Evolutionary conservation across 1,140 invertebrate genomes (phyloP), one percentile per base, ranked within the genome.

Genomic region (Odontomachus brunneus): DNA sequence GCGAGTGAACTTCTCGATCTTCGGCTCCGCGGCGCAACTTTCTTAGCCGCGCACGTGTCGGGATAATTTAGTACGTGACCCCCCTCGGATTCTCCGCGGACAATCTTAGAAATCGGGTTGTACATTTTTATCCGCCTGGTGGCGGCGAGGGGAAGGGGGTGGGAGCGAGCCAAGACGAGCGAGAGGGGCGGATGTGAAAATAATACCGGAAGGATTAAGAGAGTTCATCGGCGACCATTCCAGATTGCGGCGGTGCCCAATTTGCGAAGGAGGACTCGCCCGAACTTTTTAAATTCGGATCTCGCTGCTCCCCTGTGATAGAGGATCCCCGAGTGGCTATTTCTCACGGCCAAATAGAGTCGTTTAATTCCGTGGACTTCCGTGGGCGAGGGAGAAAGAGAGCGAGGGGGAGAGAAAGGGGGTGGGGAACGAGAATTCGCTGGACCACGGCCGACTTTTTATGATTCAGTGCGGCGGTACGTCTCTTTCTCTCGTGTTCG

Each of bases 321-420:
- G 75, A 57, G 51, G 44, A 80, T 80, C 17, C 75, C 65, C 65
- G 65, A 80, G 65, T 80, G 75, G 51, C 75, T 69, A 80, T 80
- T 80, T 80, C 65, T 80, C 65, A 80, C 65, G 65, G 51, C 33
- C 65, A 51, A 80, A 80, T 59, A 80, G 75, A 80, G 65, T 80
- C 65, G 75, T 71, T 80, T 80, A 71, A 80, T 71, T 80, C 75
- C 59, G 60, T 29, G 59, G 59, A 80, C 48, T 60, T n/a, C n/a
- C 57, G 67, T 7, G 38, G 9, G 38, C 3, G 9, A 4, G 9
- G 9, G 9, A 44, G 38, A 44, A 44, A 7, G 38, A 44, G 38
- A 44, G 38, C 2, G 29, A 5, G 29, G 29, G 29, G 5, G 5
- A 5, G 29, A 33, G 5, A 33, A 5, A 33, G 29, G 5, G 29